Evolutionary conservation across 1,140 invertebrate species (phyloP).

Genomic region (Acyrthosiphon pisum): DNA sequence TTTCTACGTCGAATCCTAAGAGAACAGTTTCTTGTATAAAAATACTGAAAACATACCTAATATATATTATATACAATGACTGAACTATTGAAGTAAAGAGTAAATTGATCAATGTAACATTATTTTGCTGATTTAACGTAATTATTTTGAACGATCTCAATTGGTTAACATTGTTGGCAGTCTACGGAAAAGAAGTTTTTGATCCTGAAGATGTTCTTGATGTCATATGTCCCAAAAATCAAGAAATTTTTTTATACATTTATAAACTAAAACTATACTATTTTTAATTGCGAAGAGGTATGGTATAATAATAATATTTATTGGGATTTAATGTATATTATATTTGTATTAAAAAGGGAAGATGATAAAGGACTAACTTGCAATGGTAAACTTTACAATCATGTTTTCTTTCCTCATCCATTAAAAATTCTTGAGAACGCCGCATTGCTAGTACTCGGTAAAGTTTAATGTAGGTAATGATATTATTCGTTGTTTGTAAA

Average conservation of each 20-base stretch:
- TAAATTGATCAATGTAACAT: background rate
- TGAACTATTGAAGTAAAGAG: background rate
- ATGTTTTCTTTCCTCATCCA: background rate
- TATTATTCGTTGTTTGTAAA: background rate
- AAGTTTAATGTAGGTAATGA: background rate
- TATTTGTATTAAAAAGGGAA: background rate
- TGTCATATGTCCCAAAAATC: background rate
- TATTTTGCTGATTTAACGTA: background rate
- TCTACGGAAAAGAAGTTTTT: background rate
- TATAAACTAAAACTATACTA: background rate
- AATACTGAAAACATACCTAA: too few species aligned
- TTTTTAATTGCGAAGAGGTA: background rate
- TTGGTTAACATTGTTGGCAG: background rate
- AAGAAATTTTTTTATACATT: background rate
- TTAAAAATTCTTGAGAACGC: background rate
- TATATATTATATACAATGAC: background rate
- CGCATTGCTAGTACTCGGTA: background rate
- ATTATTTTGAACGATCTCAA: background rate
- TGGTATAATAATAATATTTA: background rate
- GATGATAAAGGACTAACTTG: background rate
- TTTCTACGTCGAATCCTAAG: too few species aligned
- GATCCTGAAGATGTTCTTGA: background rate
- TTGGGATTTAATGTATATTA: background rate
- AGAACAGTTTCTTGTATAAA: too few species aligned
- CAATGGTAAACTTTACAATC: background rate